phyloP scores from a whole-genome alignment of 2,888 invertebrate genomes.

The Sinohyriopsis cumingii region DNA sequence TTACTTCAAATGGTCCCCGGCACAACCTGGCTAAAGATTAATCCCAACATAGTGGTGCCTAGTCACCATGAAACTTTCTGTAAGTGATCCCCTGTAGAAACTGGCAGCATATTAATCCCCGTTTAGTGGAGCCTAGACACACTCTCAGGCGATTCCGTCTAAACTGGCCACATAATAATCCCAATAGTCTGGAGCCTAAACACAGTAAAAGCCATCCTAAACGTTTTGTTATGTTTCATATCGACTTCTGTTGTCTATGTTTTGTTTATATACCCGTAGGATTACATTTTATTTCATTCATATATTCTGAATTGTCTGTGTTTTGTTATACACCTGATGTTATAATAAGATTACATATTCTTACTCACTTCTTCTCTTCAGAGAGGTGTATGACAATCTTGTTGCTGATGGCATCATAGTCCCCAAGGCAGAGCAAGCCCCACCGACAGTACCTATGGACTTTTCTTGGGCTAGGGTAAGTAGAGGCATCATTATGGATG shows the following conservation, averaged over 20 bases:
- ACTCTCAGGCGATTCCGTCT: too few species aligned
- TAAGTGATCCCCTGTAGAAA: too few species aligned
- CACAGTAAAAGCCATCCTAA: too few species aligned
- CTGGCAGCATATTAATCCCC: too few species aligned
- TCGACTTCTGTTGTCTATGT: not conserved
- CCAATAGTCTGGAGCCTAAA: too few species aligned
- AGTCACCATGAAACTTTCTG: too few species aligned
- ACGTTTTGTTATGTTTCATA: not conserved
- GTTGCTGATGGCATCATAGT: slow-evolving; percentile 87
- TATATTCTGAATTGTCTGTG: not conserved
- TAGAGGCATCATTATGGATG: slow-evolving; percentile 4
- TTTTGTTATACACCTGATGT: not conserved
- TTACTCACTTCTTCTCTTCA: slow-evolving; percentile 33
- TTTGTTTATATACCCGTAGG: not conserved
- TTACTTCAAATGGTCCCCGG: too few species aligned
- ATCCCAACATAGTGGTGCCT: too few species aligned
- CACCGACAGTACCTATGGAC: slow-evolving; percentile 99
- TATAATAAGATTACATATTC: not conserved
- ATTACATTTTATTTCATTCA: not conserved
- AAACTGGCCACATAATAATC: too few species aligned
- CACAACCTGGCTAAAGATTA: too few species aligned
- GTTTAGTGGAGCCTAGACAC: too few species aligned
- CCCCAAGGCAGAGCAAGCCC: slow-evolving; percentile 92
- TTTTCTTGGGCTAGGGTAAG: slow-evolving; percentile 93
- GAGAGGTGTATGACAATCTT: slow-evolving; percentile 77